Conservation (phyloP, 1,140 invertebrate species). For the Drosophila novamexicana region DNA sequence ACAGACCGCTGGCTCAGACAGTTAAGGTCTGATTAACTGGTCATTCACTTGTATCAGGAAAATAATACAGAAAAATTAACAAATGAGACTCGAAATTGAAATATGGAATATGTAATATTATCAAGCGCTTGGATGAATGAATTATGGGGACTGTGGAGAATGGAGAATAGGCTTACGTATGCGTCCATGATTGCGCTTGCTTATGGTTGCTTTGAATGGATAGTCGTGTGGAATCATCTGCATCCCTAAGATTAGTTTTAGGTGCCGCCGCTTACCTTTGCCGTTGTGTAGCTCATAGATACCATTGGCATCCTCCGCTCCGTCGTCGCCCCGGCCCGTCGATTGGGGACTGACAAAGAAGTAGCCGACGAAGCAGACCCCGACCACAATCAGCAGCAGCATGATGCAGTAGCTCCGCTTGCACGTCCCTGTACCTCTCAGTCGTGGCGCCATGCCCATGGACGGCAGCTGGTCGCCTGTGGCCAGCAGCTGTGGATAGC, state of each 20-base stretch:
- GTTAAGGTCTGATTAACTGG: background rate
- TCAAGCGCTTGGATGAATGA: background rate
- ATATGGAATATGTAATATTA: too few relatives aligned
- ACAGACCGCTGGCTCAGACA: background rate
- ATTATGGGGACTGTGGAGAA: background rate
- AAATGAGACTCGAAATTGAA: background rate
- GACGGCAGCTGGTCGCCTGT: conserved; percentile 1
- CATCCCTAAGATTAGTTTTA: background rate
- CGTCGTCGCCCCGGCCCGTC: conserved; percentile 37
- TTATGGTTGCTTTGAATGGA: background rate
- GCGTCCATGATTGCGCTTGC: background rate
- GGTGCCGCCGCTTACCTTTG: conserved; percentile 55
- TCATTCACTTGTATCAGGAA: conserved; percentile 4
- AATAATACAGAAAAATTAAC: background rate
- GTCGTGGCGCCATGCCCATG: conserved; percentile 16
- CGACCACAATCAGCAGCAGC: conserved; percentile 30
- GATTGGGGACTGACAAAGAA: conserved; percentile 48
- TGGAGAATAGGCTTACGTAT: conserved; percentile 17
- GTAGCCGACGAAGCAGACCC: conserved; percentile 51
- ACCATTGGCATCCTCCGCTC: conserved; percentile 37
- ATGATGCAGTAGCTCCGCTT: conserved; percentile 29
- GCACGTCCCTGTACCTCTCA: conserved; percentile 9
- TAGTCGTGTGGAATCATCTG: background rate
- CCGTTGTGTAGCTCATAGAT: conserved; percentile 42
- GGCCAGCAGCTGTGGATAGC: conserved; percentile 28